phyloP scores from a whole-genome alignment of 2,113 vertebrate species.

The Malurus melanocephalus region DNA sequence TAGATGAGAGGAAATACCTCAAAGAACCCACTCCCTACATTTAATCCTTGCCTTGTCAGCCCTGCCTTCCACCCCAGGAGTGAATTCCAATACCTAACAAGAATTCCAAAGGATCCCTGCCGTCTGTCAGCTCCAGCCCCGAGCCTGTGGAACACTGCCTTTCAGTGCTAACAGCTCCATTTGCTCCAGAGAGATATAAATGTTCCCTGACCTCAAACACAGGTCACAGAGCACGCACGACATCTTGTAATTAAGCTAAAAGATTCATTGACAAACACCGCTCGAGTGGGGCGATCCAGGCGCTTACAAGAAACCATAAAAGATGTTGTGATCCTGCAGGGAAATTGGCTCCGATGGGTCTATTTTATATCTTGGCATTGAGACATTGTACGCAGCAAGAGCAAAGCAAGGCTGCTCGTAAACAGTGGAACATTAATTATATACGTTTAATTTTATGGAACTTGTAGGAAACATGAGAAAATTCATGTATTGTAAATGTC shows the following conservation, averaged over 20 bases:
- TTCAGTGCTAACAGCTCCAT: neutral
- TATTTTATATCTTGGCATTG: slow-evolving; percentile 12
- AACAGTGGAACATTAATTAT: slow-evolving; percentile 45
- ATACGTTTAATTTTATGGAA: slow-evolving; percentile 48
- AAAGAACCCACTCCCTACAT: neutral
- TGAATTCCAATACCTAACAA: neutral
- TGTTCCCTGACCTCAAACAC: slow-evolving; percentile 24
- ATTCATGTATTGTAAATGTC: slow-evolving; percentile 1
- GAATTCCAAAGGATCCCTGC: neutral
- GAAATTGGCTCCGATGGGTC: slow-evolving; percentile 32
- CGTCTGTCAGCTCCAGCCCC: neutral
- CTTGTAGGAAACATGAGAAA: slow-evolving; percentile 13
- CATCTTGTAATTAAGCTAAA: slow-evolving; percentile 50
- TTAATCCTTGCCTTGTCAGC: neutral
- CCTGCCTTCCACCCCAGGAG: neutral
- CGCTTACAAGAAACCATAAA: slow-evolving; percentile 48
- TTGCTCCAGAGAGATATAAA: slow-evolving; percentile 27
- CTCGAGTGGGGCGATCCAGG: neutral
- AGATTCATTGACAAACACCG: slow-evolving; percentile 45
- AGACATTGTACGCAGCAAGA: neutral
- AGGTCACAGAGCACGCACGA: neutral
- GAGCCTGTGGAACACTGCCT: neutral
- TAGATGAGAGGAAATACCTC: neutral
- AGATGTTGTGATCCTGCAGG: slow-evolving; percentile 23
- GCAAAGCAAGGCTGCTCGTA: slow-evolving; percentile 18